Conservation (phyloP, 1,140 invertebrate genomes). For the Orussus abietinus region DNA sequence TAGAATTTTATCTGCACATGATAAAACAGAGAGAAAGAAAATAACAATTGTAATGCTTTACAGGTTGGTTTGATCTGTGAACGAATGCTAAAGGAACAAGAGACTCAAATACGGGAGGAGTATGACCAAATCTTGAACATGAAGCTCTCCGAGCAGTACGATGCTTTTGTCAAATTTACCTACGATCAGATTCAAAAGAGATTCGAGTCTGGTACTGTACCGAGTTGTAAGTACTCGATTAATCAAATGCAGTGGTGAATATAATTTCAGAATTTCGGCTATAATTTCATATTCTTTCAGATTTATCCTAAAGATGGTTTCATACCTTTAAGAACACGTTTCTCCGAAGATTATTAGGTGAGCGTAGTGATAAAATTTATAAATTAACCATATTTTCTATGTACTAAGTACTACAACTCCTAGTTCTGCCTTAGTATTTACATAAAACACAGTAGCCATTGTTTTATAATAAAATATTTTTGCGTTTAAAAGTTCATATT, state of each 20-base stretch:
- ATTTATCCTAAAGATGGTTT: slow-evolving; percentile 46
- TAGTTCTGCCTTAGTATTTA: too few relatives aligned
- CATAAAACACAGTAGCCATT: too few relatives aligned
- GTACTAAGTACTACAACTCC: too few relatives aligned
- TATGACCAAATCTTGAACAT: slow-evolving; percentile 87
- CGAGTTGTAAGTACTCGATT: slow-evolving; percentile 63
- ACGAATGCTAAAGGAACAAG: slow-evolving; percentile 89
- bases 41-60: slow-evolving; percentile 19
- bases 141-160: slow-evolving; percentile 95
- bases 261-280: slow-evolving; percentile 1
- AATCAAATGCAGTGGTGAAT: slow-evolving; percentile 7
- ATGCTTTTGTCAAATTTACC: slow-evolving; percentile 96
- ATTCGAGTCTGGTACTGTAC: slow-evolving; percentile 65
- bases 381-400: not conserved
- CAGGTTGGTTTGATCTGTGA: slow-evolving; percentile 94
- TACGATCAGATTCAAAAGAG: slow-evolving; percentile 92
- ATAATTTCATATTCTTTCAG: slow-evolving; percentile 26
- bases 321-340: slow-evolving; percentile 40
- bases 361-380: too few relatives aligned
- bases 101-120: slow-evolving; percentile 85
- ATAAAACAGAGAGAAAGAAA: too few relatives aligned
- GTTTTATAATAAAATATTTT: too few relatives aligned
- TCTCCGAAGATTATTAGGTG: slow-evolving; percentile 48
- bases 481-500: too few relatives aligned
- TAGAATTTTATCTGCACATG: slow-evolving; percentile 6